Evolutionary conservation across 2,113 vertebrate species (phyloP), one percentile per base, ranked within the genome.

Genomic region (Canis aureus): DNA sequence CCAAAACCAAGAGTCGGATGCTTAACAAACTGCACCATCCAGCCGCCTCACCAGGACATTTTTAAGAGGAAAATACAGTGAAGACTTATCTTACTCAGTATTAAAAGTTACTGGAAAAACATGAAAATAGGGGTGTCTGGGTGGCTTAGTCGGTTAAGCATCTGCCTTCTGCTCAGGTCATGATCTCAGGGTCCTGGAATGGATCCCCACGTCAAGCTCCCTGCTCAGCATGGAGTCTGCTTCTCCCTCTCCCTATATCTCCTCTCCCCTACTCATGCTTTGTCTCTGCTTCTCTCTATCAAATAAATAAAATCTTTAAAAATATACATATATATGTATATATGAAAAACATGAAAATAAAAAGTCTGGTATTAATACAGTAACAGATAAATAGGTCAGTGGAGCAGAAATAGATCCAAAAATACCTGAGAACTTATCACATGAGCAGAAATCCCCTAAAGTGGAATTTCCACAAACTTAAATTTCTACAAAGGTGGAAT

Each of bases 91-190:
- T 89, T 59, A 78, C 1, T 43, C 51, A 79, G 53, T 64, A 82
- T 53, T 95, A 87, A 96, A 95, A 90, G 69, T 59, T 85, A 85
- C 23, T 82, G 25, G 51, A 76, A 71, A 96, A 90, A 90, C 74
- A 55, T 20, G 92, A 76, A 90, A 92, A 76, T 90, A 76, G 43
- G 43, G 43, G 43, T 43, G 43, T 43, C 43, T 43, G 43, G 43
- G 43, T 43, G 43, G 43, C 43, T 43, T 43, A 43, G 43, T 7
- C 7, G 43, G 43, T 43, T 43, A 43, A 43, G 6, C 43, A 43
- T 43, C 43, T 43, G 43, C 43, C 43, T 43, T 43, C 43, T 43
- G 43, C 43, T 43, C 43, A 43, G 43, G 43, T 43, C 43, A 43
- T 43, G 43, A 43, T 43, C 43, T 43, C 43, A 43, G 43, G 43